These are phyloP conservation scores for Bufo bufo DNA, from an alignment of 2,113 vertebrate species.

Conservation along the genomic window DNA sequence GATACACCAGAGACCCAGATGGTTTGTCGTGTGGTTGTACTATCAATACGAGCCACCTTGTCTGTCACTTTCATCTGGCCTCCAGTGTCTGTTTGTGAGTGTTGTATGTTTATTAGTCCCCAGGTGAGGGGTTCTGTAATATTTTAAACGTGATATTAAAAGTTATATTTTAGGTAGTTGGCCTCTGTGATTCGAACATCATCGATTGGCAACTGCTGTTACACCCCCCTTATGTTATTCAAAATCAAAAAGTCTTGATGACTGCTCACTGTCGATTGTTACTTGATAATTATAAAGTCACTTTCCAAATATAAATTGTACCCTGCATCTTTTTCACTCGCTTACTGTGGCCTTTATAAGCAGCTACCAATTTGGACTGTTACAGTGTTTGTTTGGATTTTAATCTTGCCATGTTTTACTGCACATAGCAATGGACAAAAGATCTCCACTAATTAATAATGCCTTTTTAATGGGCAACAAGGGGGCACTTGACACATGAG, in stretches of 20 bases:
- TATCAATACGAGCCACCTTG: too few relatives aligned
- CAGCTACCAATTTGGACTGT: not conserved
- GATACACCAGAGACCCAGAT: too few relatives aligned
- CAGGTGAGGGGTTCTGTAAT: too few relatives aligned
- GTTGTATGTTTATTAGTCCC: too few relatives aligned
- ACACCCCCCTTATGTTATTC: too few relatives aligned
- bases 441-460: constrained; percentile 51
- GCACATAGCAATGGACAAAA: constrained; percentile 1
- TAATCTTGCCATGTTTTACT: not conserved
- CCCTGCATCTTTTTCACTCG: not conserved
- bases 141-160: too few relatives aligned
- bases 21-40: too few relatives aligned
- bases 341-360: not conserved
- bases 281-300: not conserved
- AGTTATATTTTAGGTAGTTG: too few relatives aligned
- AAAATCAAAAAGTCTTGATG: not conserved
- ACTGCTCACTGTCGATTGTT: not conserved
- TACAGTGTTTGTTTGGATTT: constrained; percentile 16
- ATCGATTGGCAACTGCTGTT: too few relatives aligned
- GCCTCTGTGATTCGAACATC: too few relatives aligned
- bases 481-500: constrained; percentile 42
- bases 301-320: not conserved
- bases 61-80: too few relatives aligned
- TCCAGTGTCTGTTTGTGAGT: too few relatives aligned
- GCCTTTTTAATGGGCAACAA: constrained; percentile 55